Evolutionary conservation across 53 echinoderm and acorn worm genomes (phyloP), one percentile per base, ranked within the genome.

Genomic region (Crossaster papposus): DNA sequence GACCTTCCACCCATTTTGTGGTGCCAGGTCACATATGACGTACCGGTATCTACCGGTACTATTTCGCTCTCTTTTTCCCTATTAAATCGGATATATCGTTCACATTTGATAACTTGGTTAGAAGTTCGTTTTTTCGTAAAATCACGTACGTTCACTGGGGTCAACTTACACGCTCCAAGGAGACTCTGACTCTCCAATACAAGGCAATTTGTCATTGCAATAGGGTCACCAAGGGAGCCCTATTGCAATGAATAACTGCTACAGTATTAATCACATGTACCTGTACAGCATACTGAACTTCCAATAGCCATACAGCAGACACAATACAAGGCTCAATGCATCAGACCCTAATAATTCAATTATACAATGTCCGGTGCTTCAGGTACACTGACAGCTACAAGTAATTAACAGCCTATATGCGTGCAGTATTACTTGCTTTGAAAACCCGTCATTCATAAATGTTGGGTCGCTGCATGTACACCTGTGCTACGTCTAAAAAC

Each of bases 261-360:
- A 58, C 35, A n/a, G n/a, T n/a, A n/a, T n/a, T n/a, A n/a, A n/a
- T n/a, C n/a, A n/a, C n/a, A n/a, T n/a, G n/a, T n/a, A n/a, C n/a
- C n/a, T n/a, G 31, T 20, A 15, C 31, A 23, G 32, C 58, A 31
- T 31, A 17, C 35, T 30, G 31, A 55, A 55, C 81, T 35, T 55
- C 63, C 55, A 54, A 81, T 32, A 34, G 52, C 15, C 63, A 81
- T 58, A 30, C 63, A 55, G 51, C 11, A 23, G 58, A 62, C 81
- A 81, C 81, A 81, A 63, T 63, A 62, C 23, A 64, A 34, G 36
- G 29, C 44, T 44, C 28, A 83, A 44, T 30, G 24, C 38, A 54
- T 55, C 44, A 24, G 64, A 70, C 65, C 30, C 1, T 32, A 22
- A 23, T 83, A 83, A 83, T 83, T 70, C 28, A 44, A 83, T 83